phyloP scores from a whole-genome alignment of 2,797 vertebrate genomes.

The Melopsittacus undulatus region DNA sequence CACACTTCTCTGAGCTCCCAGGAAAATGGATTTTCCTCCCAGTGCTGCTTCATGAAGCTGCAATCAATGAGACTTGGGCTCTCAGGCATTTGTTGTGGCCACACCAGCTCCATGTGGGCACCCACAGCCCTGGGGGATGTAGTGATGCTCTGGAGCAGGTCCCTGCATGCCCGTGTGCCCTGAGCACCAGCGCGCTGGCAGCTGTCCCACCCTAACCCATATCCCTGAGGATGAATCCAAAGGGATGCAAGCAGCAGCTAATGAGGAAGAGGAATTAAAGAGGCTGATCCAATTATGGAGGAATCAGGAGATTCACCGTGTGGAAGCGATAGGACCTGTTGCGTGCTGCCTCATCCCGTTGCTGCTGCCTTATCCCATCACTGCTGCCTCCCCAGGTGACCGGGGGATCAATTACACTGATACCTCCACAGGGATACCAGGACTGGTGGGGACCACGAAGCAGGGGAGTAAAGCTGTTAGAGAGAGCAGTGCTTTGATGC shows the following conservation, averaged over 20 bases:
- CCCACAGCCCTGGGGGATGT: background rate
- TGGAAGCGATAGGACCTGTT: background rate
- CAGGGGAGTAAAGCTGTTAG: background rate
- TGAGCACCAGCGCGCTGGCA: background rate
- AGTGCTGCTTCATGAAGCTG: background rate
- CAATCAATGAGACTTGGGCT: background rate
- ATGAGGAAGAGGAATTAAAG: background rate
- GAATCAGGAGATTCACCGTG: background rate
- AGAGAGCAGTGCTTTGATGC: background rate
- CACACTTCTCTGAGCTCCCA: background rate
- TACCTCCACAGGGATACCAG: background rate
- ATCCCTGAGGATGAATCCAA: background rate
- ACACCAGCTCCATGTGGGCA: accelerated
- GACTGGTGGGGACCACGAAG: background rate
- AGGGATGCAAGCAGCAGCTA: background rate
- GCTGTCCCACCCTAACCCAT: accelerated
- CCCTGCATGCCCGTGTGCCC: background rate
- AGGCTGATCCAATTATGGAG: background rate
- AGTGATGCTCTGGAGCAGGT: background rate
- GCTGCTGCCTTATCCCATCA: background rate
- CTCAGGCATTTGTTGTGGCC: background rate
- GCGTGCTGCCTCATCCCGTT: accelerated
- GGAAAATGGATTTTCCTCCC: conserved; percentile 46
- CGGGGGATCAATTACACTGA: background rate
- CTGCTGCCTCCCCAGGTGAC: background rate